Evolutionary conservation across 2,113 vertebrate species (phyloP).

Genomic region (Apistogramma diplotaenia): DNA sequence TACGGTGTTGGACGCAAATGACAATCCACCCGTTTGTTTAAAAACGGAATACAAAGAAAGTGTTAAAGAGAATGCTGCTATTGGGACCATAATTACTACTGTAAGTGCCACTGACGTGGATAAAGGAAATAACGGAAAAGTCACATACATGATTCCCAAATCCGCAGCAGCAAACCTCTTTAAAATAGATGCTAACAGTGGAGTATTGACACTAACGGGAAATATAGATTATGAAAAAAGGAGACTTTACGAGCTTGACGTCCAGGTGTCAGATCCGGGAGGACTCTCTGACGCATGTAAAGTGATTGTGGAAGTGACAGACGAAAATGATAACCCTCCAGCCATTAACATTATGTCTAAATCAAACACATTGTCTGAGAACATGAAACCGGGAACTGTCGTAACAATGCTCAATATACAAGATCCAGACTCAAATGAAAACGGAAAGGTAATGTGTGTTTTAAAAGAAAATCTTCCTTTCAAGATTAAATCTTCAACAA

Average conservation of each 20-base stretch:
- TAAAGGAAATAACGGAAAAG: conserved; percentile 37
- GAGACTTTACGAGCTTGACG: conserved; percentile 42
- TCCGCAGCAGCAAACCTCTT: conserved; percentile 55
- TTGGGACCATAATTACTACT: conserved; percentile 47
- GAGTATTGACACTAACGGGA: conserved; percentile 62
- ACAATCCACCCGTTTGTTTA: conserved; percentile 76
- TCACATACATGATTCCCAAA: conserved; percentile 44
- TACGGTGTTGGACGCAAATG: conserved; percentile 80
- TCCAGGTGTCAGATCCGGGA: conserved; percentile 74
- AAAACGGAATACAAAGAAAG: conserved; percentile 49
- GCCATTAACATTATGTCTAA: conserved; percentile 55
- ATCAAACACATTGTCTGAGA: conserved; percentile 34
- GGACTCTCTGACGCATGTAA: conserved; percentile 69
- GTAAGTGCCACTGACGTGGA: conserved; percentile 58
- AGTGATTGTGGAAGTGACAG: conserved; percentile 70
- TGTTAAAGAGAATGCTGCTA: conserved; percentile 46
- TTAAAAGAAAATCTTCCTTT: conserved; percentile 50
- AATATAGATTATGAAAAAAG: conserved; percentile 75
- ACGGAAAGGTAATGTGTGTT: conserved; percentile 70
- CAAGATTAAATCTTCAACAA: conserved; percentile 47
- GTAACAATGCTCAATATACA: conserved; percentile 73
- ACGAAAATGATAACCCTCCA: conserved; percentile 71
- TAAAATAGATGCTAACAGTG: conserved; percentile 60
- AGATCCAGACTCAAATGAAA: conserved; percentile 71
- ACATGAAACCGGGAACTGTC: conserved; percentile 60